A percentile compares a stretch with the other conserved stretches of the same genome.
phyloP scores from a whole-genome alignment of 53 echinoderm and acorn worm genomes.

The Glandiceps talaboti region DNA sequence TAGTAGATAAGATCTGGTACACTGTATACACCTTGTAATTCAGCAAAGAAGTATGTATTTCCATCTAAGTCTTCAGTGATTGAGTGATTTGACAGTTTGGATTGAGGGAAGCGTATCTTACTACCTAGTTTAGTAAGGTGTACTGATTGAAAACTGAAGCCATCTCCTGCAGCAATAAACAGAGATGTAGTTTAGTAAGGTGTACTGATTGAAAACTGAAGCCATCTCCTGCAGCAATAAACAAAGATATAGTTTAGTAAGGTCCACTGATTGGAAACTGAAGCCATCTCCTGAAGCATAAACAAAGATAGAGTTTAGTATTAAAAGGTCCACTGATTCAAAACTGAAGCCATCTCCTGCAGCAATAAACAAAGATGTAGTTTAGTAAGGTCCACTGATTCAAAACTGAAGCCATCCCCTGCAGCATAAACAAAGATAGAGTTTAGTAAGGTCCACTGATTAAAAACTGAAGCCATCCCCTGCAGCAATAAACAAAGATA shows the following conservation, averaged over 20 bases:
- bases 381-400: slow-evolving; percentile 15
- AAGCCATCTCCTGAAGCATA: slow-evolving; percentile 62
- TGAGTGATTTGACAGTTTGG: slow-evolving; percentile 22
- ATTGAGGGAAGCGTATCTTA: slow-evolving; percentile 22
- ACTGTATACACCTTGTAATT: slow-evolving; percentile 37
- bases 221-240: slow-evolving; percentile 47
- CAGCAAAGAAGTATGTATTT: slow-evolving; percentile 26
- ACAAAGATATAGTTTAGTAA: slow-evolving; percentile 21
- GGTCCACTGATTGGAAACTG: slow-evolving; percentile 21
- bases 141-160: slow-evolving; percentile 34
- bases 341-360: slow-evolving; percentile 47
- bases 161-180: slow-evolving; percentile 38
- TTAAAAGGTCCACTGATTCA: slow-evolving; percentile 17
- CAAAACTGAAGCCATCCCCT: slow-evolving; percentile 46
- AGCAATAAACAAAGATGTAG: no score
- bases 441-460: slow-evolving; percentile 14
- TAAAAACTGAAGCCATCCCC: slow-evolving; percentile 44
- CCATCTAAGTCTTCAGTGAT: slow-evolving; percentile 31
- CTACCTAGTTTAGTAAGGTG: slow-evolving; percentile 29
- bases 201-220: slow-evolving; percentile 29
- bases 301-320: no score
- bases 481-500: no score
- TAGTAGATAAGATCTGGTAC: slow-evolving; percentile 21
- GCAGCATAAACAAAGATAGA: no score
- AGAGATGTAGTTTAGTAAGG: slow-evolving; percentile 18